Evolutionary conservation across 2,113 vertebrate genomes (phyloP), one percentile per base, ranked within the genome.

Genomic region (Tor tambroides): DNA sequence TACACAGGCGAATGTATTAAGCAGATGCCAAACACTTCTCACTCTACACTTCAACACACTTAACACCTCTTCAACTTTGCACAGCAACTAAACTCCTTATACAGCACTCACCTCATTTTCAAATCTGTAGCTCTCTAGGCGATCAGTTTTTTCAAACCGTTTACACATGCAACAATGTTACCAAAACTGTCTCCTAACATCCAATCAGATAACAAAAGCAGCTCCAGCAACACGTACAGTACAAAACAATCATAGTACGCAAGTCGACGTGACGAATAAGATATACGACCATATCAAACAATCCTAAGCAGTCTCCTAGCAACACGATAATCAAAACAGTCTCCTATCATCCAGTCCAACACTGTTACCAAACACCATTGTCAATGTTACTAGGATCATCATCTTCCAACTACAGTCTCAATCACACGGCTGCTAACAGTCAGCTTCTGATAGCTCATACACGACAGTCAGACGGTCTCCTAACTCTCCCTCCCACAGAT

Each of bases 401-500:
- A 54, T 32, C 49, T 30, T 51, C 77, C 49, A 78, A 56, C 75
- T 32, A 78, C 17, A 32, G 46, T 79, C 59, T 51, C 49, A 51
- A 15, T 51, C 4, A 12, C 49, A 15, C 49, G 49, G 49, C 49
- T 63, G 61, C 80, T 49, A 69, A 67, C 17, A 83, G 15, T 83
- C 17, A 38, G 63, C 63, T 69, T 82, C 80, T 46, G 21, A n/a
- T 15, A 38, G 79, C 79, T 63, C 56, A 28, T 6, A 32, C 61
- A 32, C 79, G 28, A 43, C 77, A 80, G 21, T 80, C 77, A 80
- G 77, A 59, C 79, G 4, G 14, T 59, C 79, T 28, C 51, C 5
- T 49, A 72, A 38, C 51, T 83, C 82, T 87, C 85, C 63, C 54
- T 84, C 92, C 89, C 90, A 92, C 92, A 94, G 94, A 94, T 91